Evolutionary conservation across 1,140 invertebrate genomes (phyloP).

Genomic region (Venturia canescens): DNA sequence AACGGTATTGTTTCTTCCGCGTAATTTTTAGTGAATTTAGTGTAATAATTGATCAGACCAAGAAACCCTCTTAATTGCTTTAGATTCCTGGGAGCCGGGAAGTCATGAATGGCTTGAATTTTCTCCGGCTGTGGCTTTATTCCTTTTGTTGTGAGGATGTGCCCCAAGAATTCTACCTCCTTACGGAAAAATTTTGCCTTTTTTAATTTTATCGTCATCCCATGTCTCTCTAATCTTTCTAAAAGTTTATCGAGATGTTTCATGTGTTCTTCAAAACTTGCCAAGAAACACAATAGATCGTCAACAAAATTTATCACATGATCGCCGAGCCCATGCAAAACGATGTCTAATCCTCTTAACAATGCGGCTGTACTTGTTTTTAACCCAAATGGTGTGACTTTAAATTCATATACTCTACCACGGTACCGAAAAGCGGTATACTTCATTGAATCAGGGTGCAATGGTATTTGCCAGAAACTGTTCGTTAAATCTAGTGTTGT

Average conservation of each 20-base stretch:
- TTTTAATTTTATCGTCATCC: not conserved
- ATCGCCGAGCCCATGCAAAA: not conserved
- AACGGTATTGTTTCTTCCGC: not conserved
- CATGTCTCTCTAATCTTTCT: not conserved
- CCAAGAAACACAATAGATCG: not conserved
- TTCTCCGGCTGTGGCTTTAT: no score
- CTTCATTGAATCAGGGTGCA: constrained; percentile 26
- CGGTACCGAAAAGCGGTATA: not conserved
- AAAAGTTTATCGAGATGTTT: not conserved
- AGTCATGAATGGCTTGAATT: not conserved
- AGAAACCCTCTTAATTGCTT: not conserved
- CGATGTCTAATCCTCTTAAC: not conserved
- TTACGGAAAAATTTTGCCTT: not conserved
- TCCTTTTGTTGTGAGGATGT: not conserved
- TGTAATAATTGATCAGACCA: not conserved
- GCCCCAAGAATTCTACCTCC: not conserved
- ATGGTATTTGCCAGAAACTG: constrained; percentile 57
- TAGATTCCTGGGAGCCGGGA: not conserved
- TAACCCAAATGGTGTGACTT: no score
- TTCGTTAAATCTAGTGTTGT: constrained; percentile 50
- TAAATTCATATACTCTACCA: not conserved
- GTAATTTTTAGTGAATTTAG: not conserved
- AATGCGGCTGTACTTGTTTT: no score
- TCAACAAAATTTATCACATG: not conserved
- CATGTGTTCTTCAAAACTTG: not conserved